A percentile compares a stretch with the other conserved stretches of the same genome.
phyloP scores from a whole-genome alignment of 2,113 vertebrate genomes.

The Gnathonemus echidnorhynchus region DNA sequence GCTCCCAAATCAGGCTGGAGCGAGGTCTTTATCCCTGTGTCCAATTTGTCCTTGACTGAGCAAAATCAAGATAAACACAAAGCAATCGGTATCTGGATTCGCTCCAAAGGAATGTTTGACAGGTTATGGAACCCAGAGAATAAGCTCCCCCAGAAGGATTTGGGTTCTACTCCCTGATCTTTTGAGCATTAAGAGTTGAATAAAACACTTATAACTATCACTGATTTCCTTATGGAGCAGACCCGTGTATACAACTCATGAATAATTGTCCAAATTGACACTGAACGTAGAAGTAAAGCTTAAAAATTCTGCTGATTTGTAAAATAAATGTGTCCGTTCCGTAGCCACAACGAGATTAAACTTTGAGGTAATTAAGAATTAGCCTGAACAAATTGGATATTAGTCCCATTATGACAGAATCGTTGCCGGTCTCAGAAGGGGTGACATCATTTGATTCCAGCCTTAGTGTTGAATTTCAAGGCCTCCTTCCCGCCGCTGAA shows the following conservation, averaged over 20 bases:
- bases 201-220: not conserved
- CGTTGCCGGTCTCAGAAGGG: not conserved
- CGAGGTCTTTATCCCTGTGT: not conserved
- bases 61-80: not conserved
- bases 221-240: not conserved
- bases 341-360: not conserved
- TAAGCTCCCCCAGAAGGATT: not conserved
- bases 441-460: not conserved
- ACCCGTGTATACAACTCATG: not conserved
- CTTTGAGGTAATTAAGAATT: slow-evolving; percentile 5
- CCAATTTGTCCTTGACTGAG: not conserved
- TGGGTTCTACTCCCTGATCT: not conserved
- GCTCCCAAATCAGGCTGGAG: not conserved
- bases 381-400: not conserved
- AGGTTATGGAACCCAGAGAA: not conserved
- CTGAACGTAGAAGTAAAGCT: not conserved
- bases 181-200: not conserved
- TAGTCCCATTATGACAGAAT: not conserved
- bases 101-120: not conserved
- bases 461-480: not conserved
- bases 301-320: not conserved
- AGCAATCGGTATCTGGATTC: not conserved
- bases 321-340: not conserved
- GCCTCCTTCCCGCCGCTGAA: not conserved
- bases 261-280: not conserved